Evolutionary conservation across 2,888 invertebrate genomes (phyloP).

Genomic region (Diaphora mendica): DNA sequence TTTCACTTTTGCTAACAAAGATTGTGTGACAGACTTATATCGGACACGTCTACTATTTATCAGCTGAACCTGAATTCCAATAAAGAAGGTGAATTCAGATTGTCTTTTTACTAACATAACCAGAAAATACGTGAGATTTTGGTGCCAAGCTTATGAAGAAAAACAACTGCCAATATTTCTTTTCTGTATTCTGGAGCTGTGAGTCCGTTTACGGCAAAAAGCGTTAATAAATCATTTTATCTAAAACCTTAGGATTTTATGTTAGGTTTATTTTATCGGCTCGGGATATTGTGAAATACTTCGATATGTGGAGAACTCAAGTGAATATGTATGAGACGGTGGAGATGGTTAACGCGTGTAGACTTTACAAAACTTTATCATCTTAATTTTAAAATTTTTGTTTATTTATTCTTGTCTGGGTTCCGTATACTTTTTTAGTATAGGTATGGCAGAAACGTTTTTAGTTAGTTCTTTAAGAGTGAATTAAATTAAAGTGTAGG

Average conservation of each 20-base stretch:
- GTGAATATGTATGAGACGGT: not conserved
- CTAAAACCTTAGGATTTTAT: not conserved
- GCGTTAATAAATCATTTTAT: not conserved
- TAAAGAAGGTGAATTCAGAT: not conserved
- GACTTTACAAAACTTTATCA: not conserved
- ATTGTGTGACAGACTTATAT: slow-evolving; percentile 9
- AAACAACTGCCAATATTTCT: not conserved
- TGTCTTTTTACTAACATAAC: not conserved
- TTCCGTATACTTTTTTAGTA: too few species aligned
- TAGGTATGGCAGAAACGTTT: too few species aligned
- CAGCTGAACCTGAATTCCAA: not conserved
- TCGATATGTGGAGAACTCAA: not conserved
- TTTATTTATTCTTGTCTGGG: too few species aligned
- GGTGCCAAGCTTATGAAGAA: not conserved
- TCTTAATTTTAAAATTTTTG: not conserved
- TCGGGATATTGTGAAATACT: not conserved
- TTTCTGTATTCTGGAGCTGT: not conserved
- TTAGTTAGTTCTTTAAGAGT: not conserved
- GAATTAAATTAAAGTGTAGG: not conserved
- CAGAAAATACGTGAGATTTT: slow-evolving; percentile 1
- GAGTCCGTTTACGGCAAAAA: not conserved
- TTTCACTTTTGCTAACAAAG: not conserved
- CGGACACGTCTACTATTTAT: slow-evolving; percentile 3
- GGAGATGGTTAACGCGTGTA: not conserved
- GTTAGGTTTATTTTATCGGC: not conserved